These are phyloP conservation scores for Ramazzottius varieornatus DNA, from an alignment of 2,888 invertebrate species.

Conservation along the genomic window DNA sequence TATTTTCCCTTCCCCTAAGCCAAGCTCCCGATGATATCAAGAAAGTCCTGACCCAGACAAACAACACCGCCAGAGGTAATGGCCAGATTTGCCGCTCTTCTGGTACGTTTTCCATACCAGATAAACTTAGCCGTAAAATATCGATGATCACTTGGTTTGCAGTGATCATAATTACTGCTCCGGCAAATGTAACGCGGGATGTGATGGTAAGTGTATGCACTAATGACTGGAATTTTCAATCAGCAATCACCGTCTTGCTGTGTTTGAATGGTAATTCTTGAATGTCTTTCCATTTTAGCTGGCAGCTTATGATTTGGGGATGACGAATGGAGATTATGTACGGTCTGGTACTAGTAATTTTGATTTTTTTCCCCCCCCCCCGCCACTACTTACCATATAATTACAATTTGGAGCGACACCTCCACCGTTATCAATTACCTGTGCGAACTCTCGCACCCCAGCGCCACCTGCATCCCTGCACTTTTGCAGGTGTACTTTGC, in stretches of 20 bases:
- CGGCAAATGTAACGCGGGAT: neutral
- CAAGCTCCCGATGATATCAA: neutral
- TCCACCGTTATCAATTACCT: too few relatives aligned
- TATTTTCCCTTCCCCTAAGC: neutral
- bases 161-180: neutral
- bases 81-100: too few relatives aligned
- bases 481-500: neutral
- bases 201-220: neutral
- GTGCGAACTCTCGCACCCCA: too few relatives aligned
- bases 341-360: too few relatives aligned
- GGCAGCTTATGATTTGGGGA: neutral
- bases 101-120: too few relatives aligned
- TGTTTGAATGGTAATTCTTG: neutral
- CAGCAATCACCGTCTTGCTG: too few relatives aligned
- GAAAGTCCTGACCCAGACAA: neutral
- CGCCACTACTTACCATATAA: too few relatives aligned
- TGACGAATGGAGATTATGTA: constrained; percentile 2
- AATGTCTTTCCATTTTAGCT: neutral
- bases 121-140: too few relatives aligned
- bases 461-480: too few relatives aligned
- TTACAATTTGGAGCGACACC: too few relatives aligned
- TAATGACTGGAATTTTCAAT: too few relatives aligned
- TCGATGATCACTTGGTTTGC: neutral
- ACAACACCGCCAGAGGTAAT: neutral
- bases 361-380: too few relatives aligned